Conservation (phyloP, 2,888 invertebrate species). For the Cistogaster globosa region DNA sequence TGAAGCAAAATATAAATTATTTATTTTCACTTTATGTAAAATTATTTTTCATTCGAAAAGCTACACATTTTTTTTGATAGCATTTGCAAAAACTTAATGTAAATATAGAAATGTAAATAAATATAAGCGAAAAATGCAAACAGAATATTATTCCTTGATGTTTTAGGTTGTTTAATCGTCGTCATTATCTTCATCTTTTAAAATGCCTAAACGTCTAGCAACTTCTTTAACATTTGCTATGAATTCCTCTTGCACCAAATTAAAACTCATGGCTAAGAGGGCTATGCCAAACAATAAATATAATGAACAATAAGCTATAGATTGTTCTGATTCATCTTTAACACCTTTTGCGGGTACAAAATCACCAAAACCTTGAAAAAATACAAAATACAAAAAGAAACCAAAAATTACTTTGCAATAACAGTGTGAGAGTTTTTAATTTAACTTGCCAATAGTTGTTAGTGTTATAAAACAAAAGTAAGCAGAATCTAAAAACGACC, state of each 20-base stretch:
- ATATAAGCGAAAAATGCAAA: not conserved
- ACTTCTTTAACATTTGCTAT: conserved; percentile 94
- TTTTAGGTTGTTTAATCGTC: conserved; percentile 80
- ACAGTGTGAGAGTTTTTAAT: not conserved
- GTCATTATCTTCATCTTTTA: conserved; percentile 89
- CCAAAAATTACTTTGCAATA: not conserved
- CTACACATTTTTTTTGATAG: not conserved
- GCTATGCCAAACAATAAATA: conserved; percentile 97
- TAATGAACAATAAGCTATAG: conserved; percentile 93
- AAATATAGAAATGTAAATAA: not conserved
- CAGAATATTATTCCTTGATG: not conserved
- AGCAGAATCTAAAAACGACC: conserved; percentile 93
- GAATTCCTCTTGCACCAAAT: conserved; percentile 96
- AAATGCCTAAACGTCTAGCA: conserved; percentile 93
- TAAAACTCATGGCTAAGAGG: conserved; percentile 97
- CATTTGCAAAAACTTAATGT: not conserved
- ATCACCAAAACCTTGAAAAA: conserved; percentile 91
- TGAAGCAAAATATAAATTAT: no score
- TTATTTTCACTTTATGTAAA: no score
- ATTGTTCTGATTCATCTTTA: conserved; percentile 81
- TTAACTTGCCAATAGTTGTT: conserved; percentile 89
- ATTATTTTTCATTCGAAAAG: not conserved
- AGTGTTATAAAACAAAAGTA: conserved; percentile 97
- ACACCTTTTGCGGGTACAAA: conserved; percentile 91
- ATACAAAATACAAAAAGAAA: not conserved